phyloP scores from a whole-genome alignment of 2,797 vertebrate genomes.

The Knipowitschia caucasica region DNA sequence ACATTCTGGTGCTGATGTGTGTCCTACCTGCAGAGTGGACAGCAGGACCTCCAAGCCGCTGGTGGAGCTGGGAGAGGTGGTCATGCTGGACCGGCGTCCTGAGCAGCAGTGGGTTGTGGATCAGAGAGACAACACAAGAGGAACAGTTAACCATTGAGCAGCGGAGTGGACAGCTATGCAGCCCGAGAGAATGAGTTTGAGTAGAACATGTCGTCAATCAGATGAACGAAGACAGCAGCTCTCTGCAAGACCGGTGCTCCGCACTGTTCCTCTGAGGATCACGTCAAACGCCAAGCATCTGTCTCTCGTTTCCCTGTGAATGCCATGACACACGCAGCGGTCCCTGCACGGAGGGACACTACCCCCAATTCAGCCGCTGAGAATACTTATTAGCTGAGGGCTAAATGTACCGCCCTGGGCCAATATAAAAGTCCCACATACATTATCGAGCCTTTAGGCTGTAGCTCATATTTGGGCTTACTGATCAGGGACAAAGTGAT shows the following conservation, averaged over 20 bases:
- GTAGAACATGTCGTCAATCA: slow-evolving; percentile 3
- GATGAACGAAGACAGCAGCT: slow-evolving; percentile 4
- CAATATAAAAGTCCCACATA: neutral
- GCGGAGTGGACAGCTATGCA: neutral
- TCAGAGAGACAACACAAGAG: slow-evolving; percentile 14
- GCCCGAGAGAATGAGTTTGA: neutral
- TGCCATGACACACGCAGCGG: slow-evolving; percentile 12
- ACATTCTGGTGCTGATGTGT: too few species aligned
- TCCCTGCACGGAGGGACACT: slow-evolving; percentile 17
- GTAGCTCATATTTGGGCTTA: neutral
- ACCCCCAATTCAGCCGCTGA: slow-evolving; percentile 13
- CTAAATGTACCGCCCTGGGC: neutral
- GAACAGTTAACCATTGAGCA: slow-evolving; percentile 9
- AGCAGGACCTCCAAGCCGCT: slow-evolving; percentile 87
- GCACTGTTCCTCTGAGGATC: neutral
- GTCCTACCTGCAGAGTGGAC: slow-evolving; percentile 87
- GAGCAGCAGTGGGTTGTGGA: slow-evolving; percentile 13
- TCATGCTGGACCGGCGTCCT: slow-evolving; percentile 70
- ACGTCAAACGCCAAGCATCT: slow-evolving; percentile 23
- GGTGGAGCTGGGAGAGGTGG: slow-evolving; percentile 70
- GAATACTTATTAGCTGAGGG: slow-evolving; percentile 9
- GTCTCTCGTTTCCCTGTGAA: slow-evolving; percentile 19
- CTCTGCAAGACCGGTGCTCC: slow-evolving; percentile 10
- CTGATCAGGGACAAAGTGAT: neutral
- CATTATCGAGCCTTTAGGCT: neutral